Evolutionary conservation across 2,888 invertebrate species (phyloP).

Genomic region (Brenthis ino): DNA sequence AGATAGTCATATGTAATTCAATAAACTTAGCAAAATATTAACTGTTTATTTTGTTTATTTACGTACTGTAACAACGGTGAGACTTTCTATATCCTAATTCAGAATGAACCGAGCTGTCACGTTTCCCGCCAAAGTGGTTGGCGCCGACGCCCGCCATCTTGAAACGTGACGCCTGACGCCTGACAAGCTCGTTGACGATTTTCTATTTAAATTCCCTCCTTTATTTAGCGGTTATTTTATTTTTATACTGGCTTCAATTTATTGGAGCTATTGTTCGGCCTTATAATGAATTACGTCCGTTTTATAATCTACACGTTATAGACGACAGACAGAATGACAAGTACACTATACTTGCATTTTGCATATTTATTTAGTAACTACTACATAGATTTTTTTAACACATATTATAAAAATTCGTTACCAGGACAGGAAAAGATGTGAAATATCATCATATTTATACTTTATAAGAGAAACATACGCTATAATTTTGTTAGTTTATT

Average conservation of each 20-base stretch:
- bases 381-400: background rate
- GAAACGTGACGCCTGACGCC: constrained; percentile 64
- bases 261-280: constrained; percentile 62
- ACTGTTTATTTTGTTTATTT: background rate
- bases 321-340: constrained; percentile 20
- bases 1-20: too few species aligned
- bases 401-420: too few species aligned
- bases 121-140: constrained; percentile 64
- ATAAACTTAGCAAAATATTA: background rate
- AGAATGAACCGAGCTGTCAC: constrained; percentile 51
- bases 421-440: too few species aligned
- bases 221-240: constrained; percentile 65
- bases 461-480: too few species aligned
- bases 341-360: background rate
- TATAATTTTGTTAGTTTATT: too few species aligned
- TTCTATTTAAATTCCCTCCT: constrained; percentile 71
- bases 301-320: constrained; percentile 37
- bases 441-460: too few species aligned
- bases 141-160: constrained; percentile 72
- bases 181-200: constrained; percentile 58
- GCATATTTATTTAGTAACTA: background rate
- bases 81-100: constrained; percentile 30
- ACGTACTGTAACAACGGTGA: constrained; percentile 6
- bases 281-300: constrained; percentile 53
- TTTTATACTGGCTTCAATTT: constrained; percentile 63